Conservation (phyloP, 2,113 vertebrate genomes). For the Hyaena hyaena region DNA sequence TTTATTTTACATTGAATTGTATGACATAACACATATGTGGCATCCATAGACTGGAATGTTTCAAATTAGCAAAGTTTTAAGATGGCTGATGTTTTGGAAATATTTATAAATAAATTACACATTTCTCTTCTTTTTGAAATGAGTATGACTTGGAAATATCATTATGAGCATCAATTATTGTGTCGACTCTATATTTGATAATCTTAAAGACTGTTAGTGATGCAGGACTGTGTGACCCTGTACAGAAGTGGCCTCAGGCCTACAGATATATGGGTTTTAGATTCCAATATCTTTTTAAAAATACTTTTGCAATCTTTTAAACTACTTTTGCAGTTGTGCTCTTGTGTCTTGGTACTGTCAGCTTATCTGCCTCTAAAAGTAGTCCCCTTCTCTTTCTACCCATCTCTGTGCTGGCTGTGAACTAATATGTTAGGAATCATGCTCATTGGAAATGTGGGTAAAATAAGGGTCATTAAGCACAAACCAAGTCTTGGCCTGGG, state of each 20-base stretch:
- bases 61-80: constrained; percentile 58
- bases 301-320: not conserved
- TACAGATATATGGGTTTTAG: not conserved
- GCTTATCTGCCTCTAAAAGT: not conserved
- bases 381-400: not conserved
- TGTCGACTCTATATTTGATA: not conserved
- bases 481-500: not conserved
- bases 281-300: not conserved
- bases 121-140: constrained; percentile 58
- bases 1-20: not conserved
- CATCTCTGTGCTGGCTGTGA: not conserved
- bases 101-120: constrained; percentile 58
- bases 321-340: not conserved
- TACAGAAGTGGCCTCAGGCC: not conserved
- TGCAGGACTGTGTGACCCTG: not conserved
- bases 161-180: not conserved
- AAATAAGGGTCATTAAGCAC: not conserved
- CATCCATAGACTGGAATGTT: not conserved
- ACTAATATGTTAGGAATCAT: not conserved
- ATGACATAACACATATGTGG: not conserved
- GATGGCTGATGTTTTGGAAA: constrained; percentile 61
- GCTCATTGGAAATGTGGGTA: not conserved
- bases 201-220: not conserved
- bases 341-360: not conserved
- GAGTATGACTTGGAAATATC: constrained; percentile 7